A percentile compares a stretch with the other conserved stretches of the same genome.
Conservation (phyloP, 2,113 vertebrate species). For the Actinemys pallida region DNA sequence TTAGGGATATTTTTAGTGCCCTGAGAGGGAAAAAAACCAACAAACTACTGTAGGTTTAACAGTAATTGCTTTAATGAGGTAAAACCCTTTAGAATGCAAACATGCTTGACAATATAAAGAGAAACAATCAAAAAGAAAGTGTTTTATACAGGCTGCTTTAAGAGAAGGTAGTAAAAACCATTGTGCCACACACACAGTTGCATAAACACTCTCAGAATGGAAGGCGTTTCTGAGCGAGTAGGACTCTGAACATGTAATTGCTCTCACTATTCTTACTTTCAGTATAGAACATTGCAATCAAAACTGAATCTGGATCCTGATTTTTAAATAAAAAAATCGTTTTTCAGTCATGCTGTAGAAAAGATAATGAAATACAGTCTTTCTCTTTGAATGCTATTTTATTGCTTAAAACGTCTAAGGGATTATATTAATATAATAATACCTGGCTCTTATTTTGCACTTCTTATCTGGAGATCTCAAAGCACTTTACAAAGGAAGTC, state of each 20-base stretch:
- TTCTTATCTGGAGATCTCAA: conserved; percentile 4
- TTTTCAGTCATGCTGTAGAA: conserved; percentile 52
- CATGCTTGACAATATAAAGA: conserved; percentile 75
- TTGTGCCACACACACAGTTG: conserved; percentile 60
- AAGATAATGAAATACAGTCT: conserved; percentile 50
- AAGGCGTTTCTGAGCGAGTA: conserved; percentile 67
- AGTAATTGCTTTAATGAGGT: conserved; percentile 81
- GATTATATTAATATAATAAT: conserved; percentile 15
- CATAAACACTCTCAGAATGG: conserved; percentile 74
- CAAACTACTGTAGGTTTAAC: conserved; percentile 70
- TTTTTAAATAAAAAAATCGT: conserved; percentile 61
- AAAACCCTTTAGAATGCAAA: conserved; percentile 67
- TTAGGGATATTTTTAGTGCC: conserved; percentile 71
- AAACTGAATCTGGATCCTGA: conserved; percentile 55
- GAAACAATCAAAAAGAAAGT: conserved; percentile 78
- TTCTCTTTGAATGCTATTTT: conserved; percentile 2
- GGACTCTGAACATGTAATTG: conserved; percentile 69
- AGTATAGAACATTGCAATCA: conserved; percentile 62
- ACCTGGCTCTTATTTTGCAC: background rate
- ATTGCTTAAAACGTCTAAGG: conserved; percentile 11
- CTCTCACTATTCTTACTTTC: conserved; percentile 69
- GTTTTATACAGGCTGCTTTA: conserved; percentile 78
- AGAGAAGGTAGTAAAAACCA: conserved; percentile 61
- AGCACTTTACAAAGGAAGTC: conserved; percentile 26
- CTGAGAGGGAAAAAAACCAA: conserved; percentile 55